Evolutionary conservation across 1,140 invertebrate species (phyloP).

Genomic region (Drosophila kohkoa): DNA sequence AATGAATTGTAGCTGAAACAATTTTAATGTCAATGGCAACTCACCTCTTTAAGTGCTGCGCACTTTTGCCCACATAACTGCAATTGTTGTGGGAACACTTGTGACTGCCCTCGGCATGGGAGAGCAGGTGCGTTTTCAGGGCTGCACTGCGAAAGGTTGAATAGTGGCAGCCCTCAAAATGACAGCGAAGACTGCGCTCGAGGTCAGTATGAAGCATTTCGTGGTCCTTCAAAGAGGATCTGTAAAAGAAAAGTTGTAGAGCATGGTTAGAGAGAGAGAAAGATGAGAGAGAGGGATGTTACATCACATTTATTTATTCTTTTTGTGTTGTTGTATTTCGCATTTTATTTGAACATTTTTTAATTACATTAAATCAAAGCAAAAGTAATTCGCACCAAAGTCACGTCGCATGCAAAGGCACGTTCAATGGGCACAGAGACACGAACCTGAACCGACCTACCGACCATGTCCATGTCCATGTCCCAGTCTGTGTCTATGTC

Average conservation of each 20-base stretch:
- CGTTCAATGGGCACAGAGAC: slow-evolving; percentile 48
- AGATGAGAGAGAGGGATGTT: neutral
- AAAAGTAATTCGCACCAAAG: slow-evolving; percentile 83
- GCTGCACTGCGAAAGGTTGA: slow-evolving; percentile 42
- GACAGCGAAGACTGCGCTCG: slow-evolving; percentile 44
- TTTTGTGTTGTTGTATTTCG: slow-evolving; percentile 31
- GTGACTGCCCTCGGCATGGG: slow-evolving; percentile 64
- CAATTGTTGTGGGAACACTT: slow-evolving; percentile 62
- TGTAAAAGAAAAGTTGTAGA: slow-evolving; percentile 19
- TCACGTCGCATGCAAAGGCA: slow-evolving; percentile 70
- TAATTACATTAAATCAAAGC: slow-evolving; percentile 84
- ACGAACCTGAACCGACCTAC: slow-evolving; percentile 20
- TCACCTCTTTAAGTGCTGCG: slow-evolving; percentile 70
- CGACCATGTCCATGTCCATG: slow-evolving; percentile 26
- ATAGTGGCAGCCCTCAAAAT: slow-evolving; percentile 57
- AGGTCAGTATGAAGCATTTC: slow-evolving; percentile 43
- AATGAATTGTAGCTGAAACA: too few species aligned
- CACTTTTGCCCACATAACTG: slow-evolving; percentile 76
- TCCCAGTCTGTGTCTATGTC: slow-evolving; percentile 11
- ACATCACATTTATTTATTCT: slow-evolving; percentile 13
- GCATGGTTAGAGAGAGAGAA: neutral
- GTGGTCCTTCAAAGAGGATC: slow-evolving; percentile 62
- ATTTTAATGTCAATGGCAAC: slow-evolving; percentile 1
- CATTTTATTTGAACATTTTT: slow-evolving; percentile 70
- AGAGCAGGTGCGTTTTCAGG: slow-evolving; percentile 61